phyloP scores from a whole-genome alignment of 2,797 vertebrate genomes.

The Ispidina lecontei region DNA sequence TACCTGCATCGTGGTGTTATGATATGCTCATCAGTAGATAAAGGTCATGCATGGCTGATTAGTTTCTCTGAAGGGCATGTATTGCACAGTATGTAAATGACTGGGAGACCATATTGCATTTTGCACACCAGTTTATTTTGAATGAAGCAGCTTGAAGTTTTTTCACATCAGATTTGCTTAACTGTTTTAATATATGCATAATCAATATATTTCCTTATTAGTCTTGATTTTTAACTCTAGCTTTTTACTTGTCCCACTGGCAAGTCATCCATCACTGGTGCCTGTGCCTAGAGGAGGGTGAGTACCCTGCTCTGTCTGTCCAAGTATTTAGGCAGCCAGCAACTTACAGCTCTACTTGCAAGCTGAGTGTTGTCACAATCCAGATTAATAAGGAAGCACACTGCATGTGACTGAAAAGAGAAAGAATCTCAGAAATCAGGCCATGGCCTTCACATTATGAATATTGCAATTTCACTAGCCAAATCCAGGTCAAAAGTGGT shows the following conservation, averaged over 20 bases:
- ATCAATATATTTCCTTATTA: neutral
- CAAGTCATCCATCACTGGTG: neutral
- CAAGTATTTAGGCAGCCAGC: neutral
- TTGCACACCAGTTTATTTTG: neutral
- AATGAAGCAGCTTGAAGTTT: neutral
- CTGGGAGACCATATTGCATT: neutral
- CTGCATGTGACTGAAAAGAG: neutral
- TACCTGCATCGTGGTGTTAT: neutral
- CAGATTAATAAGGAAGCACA: slow-evolving; percentile 27
- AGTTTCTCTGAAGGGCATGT: neutral
- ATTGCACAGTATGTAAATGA: neutral
- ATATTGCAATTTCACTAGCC: slow-evolving; percentile 16
- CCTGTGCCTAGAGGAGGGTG: neutral
- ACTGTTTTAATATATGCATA: neutral
- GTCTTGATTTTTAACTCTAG: neutral
- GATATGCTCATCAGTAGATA: neutral
- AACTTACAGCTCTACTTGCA: neutral
- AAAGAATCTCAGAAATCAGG: neutral
- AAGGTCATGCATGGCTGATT: neutral
- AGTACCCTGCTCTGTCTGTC: neutral
- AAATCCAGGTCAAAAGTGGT: slow-evolving; percentile 38
- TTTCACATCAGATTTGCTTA: neutral
- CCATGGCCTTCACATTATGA: slow-evolving; percentile 2
- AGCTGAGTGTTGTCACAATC: neutral
- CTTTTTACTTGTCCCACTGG: neutral